Evolutionary conservation across 2,888 invertebrate genomes (phyloP), one percentile per base, ranked within the genome.

Genomic region (Drosophila dives): DNA sequence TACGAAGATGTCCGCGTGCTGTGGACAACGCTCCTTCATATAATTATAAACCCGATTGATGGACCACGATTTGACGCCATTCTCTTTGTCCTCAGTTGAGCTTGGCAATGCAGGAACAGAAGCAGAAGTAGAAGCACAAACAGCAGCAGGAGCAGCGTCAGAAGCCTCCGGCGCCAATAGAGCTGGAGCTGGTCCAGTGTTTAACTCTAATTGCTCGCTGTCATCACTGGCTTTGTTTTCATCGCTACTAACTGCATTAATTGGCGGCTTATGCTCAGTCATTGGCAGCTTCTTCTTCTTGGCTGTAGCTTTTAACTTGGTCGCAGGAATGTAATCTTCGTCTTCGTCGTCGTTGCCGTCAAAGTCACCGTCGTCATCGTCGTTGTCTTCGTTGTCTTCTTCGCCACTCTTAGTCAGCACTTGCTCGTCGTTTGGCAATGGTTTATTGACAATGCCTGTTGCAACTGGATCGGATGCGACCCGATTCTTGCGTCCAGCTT

Each of bases 31-130:
- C 77, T 95, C 95, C 2, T 94, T 93, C 89, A 98, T 96, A 93
- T 96, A 98, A 59, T 95, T 94, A 90, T 95, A 96, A 1, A 98
- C 98, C 92, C 98, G 96, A 72, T 96, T 95, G 26, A n/a, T 5
- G 50, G 33, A 29, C n/a, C 11, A n/a, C 7, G n/a, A 33, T 4
- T 20, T 34, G 5, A 15, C 3, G 1, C 50, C 49, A 34, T 50
- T 56, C 23, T 34, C 50, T 20, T 50, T 59, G 34, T 36, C 15
- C 36, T 59, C 54, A 32, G 12, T 17, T 5, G 26, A 23, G 15
- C 2, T 10, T 0, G 33, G 1, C 29, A n/a, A 7, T 5, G 42
- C 1, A 0, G 23, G 0, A 32, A 6, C 12, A 34, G 34, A 0
- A 0, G 6, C 15, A 15, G 34, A 15, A 15, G 34, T 6, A 15